Evolutionary conservation across 2,888 invertebrate species (phyloP).

Genomic region (Dioctria rufipes): DNA sequence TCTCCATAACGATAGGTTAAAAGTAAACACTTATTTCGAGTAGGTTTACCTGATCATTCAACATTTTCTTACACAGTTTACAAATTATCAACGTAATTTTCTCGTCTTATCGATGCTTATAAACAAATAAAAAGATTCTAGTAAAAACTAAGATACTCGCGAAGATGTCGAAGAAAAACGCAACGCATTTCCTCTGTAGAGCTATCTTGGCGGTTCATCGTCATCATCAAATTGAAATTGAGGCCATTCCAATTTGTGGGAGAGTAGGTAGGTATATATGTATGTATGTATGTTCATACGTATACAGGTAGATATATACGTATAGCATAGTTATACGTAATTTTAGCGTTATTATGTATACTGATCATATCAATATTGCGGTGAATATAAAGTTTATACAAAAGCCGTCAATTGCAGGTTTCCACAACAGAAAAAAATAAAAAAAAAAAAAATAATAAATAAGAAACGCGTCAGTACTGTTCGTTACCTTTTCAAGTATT

Average conservation of each 20-base stretch:
- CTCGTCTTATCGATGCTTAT: too few relatives aligned
- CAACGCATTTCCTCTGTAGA: neutral
- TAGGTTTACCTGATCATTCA: too few relatives aligned
- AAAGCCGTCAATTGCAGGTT: conserved; percentile 24
- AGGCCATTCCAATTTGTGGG: conserved; percentile 40
- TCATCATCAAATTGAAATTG: conserved; percentile 28
- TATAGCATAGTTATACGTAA: conserved; percentile 1
- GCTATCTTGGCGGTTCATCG: conserved; percentile 4
- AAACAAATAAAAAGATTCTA: too few relatives aligned
- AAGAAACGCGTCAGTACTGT: neutral
- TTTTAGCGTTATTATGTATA: conserved; percentile 26
- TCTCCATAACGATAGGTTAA: too few relatives aligned
- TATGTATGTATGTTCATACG: too few relatives aligned
- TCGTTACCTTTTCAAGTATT: neutral
- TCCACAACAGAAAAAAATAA: neutral
- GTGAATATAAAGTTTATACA: neutral
- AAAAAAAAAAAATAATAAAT: neutral
- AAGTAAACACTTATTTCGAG: too few relatives aligned
- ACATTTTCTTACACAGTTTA: too few relatives aligned
- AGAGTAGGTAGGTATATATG: neutral
- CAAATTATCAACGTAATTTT: too few relatives aligned
- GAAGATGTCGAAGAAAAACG: neutral
- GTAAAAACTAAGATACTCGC: too few relatives aligned
- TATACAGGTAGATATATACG: too few relatives aligned
- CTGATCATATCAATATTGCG: conserved; percentile 22